Conservation (phyloP, 2,888 invertebrate species). For the Drosophila kambysellisi region DNA sequence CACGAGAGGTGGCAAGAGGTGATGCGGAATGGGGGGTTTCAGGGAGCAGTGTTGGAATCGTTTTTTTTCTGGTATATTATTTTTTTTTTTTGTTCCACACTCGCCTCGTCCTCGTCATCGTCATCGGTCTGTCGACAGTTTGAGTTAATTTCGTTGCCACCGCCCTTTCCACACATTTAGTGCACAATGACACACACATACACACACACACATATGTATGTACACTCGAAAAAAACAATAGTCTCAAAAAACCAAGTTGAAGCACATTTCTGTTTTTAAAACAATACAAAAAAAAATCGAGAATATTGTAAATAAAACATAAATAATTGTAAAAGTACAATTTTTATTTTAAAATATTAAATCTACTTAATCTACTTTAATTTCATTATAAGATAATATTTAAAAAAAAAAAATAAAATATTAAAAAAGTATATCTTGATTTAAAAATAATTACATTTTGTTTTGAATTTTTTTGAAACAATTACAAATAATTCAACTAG, state of each 20-base stretch:
- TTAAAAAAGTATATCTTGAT: neutral
- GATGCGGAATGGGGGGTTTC: neutral
- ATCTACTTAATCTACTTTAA: neutral
- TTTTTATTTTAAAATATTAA: neutral
- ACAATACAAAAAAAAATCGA: neutral
- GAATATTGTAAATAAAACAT: neutral
- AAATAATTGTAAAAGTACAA: neutral
- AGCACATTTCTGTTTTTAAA: neutral
- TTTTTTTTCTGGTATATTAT: neutral
- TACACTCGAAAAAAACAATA: neutral
- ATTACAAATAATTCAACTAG: neutral
- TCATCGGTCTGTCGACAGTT: slow-evolving; percentile 70
- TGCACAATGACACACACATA: slow-evolving; percentile 19
- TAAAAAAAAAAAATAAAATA: neutral
- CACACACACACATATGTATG: slow-evolving; percentile 1
- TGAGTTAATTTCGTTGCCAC: slow-evolving; percentile 73
- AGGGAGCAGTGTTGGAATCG: neutral
- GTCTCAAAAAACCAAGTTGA: neutral
- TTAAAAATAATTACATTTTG: neutral
- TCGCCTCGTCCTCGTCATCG: slow-evolving; percentile 14
- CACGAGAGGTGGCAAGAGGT: slow-evolving; percentile 1
- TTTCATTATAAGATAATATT: neutral
- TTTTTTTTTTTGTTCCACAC: slow-evolving; percentile 13
- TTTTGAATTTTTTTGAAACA: neutral
- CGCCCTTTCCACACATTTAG: slow-evolving; percentile 62